Base-by-base conservation (phyloP, 2,888 invertebrate species). In the Eupithecia exiguata region DNA sequence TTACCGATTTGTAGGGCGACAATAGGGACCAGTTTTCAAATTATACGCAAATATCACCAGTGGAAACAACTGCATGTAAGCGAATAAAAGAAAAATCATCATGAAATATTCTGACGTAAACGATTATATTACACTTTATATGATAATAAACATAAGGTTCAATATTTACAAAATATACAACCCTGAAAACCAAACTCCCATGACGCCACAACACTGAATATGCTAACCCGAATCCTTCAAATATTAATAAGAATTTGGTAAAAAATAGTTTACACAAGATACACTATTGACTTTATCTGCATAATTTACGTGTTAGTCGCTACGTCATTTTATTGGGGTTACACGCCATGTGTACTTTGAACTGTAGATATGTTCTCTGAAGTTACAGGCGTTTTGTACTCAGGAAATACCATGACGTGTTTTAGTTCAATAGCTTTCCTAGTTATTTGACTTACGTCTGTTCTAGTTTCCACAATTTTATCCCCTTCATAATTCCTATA, bases 181-280 rank as follows among this genome's bases (percentile, higher is more conserved):
- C 53, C 12, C 12, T 62, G 36, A 40, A 69, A 62, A 7, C 7
- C 35, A n/a, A 63, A 36, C 10, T 43, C 21, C 63, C 46, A 36
- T 43, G n/a, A 70, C 70, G 36, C 14, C 35, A 65, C n/a, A 70
- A 69, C 35, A 68, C 30, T 14, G 9, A 62, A 38, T 62, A 46
- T 40, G 35, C 58, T 69, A 49, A 16, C 63, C 30, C 35, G 35
- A 65, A 72, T 7, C 6, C 46, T 10, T n/a, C 53, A 58, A 7
- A 21, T 30, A 53, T 53, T 21, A 21, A 12, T 12, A 62, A 49
- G 25, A 36, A 62, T 18, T 6, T 35, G 10, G 18, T 65, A 21
- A 65, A 40, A 63, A 65, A 40, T 25, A 14, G 38, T 65, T 21
- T 25, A 43, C 65, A 25, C 40, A 43, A 40, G 21, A 38, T 38